Percentiles rank a stretch among this genome's conserved stretches.
phyloP scores from a whole-genome alignment of 2,797 vertebrate genomes.

The Anguilla megastoma region DNA sequence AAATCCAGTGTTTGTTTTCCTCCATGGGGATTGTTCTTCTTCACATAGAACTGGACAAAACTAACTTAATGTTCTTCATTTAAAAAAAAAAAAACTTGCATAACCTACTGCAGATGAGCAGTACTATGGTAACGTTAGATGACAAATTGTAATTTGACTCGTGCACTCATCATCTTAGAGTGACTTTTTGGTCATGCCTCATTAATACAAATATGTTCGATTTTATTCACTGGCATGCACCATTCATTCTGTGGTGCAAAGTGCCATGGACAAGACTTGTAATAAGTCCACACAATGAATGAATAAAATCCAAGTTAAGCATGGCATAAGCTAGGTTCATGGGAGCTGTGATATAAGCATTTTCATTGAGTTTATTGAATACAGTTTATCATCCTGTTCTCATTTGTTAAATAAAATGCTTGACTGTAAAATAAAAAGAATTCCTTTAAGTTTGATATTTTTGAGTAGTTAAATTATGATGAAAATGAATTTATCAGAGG shows the following conservation, averaged over 20 bases:
- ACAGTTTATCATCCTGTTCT: neutral
- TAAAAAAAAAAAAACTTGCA: neutral
- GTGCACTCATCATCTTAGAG: neutral
- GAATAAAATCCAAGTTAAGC: neutral
- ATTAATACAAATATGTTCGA: neutral
- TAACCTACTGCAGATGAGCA: neutral
- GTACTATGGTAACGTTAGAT: neutral
- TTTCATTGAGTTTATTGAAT: neutral
- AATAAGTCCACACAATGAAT: neutral
- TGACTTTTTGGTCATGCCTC: neutral
- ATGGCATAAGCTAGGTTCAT: neutral
- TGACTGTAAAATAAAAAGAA: neutral
- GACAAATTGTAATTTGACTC: neutral
- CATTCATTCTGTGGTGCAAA: neutral
- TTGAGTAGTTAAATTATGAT: neutral
- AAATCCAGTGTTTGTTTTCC: neutral
- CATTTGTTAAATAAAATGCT: neutral
- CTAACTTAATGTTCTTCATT: neutral
- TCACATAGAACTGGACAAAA: neutral
- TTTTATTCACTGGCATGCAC: neutral
- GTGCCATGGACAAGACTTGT: neutral
- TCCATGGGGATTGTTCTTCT: neutral
- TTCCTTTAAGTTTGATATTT: neutral
- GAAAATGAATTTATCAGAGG: neutral
- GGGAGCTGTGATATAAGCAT: neutral